Base-by-base conservation (phyloP, 2,888 invertebrate genomes). In the Diaperis boleti region DNA sequence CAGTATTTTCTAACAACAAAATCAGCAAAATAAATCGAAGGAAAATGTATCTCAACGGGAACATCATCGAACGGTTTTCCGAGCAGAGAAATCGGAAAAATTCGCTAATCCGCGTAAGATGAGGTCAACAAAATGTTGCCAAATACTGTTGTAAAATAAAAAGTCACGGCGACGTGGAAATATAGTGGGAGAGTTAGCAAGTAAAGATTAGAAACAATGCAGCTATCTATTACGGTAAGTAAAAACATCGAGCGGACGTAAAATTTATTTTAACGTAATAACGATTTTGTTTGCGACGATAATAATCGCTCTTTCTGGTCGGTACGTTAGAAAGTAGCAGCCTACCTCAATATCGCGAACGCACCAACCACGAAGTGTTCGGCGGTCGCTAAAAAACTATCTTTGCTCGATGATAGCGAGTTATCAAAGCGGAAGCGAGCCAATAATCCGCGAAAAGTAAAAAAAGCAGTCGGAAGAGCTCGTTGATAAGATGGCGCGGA, bases 151-250 rank as follows among this genome's bases (percentile, higher is more conserved):
- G 17, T 22, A 37, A 49, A 45, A 22, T 35, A 13, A 54, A 54
- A 54, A 35, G 37, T 29, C 44, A 56, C 35, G 35, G 14, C 44
- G n/a, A 35, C 29, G 22, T 44, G 31, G 35, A 50, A 50, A 20
- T 5, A 17, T 45, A 29, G 56, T 44, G 56, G 44, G 56, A 35
- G 56, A 45, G 56, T 44, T 45, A 35, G 56, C 42, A 26, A 54
- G 22, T 33, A 56, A 56, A 60, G 60, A 60, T 60, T 54, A 59
- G 63, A 54, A 63, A 63, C 63, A 63, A 63, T 59, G 47, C 52
- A 44, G 55, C 33, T 54, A 59, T 39, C 63, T 64, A 64, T 64
- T 60, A 64, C 37, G 35, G 14, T 29, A 49, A 54, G 60, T 41
- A 44, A 60, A 64, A 64, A 64, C 64, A 55, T 64, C 60, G 60